Evolutionary conservation across 1,140 invertebrate species (phyloP), one percentile per base, ranked within the genome.

Genomic region (Aculops lycopersici): DNA sequence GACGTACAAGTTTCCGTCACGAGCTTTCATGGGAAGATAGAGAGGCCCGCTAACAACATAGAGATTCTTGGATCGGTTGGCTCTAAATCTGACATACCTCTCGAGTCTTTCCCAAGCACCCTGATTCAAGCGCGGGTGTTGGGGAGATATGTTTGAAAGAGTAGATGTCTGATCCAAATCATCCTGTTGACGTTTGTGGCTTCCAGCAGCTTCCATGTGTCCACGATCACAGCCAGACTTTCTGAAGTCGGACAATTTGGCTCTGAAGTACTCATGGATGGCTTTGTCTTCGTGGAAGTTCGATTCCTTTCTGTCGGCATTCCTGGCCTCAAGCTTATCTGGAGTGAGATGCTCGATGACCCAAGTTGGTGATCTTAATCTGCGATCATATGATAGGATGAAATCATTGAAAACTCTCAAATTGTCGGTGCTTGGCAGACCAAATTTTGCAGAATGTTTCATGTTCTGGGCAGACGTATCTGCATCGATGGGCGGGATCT

Each of bases 171-270:
- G 70, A 35, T 84, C 68, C 18, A 81, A 66, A 53, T 78, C 68
- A 48, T 67, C 67, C 53, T 90, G 80, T 46, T 62, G 55, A 2
- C 66, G 49, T 39, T 70, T 67, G 54, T 97, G 86, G 61, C 95
- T 97, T 0, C 79, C 84, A 14, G 88, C 88, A 13, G 90, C 83
- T n/a, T 88, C 90, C 55, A 98, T 64, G 59, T 97, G 90, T 0
- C 90, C 90, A 43, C 75, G 60, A 58, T 98, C 90, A 60, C 77
- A 97, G 0, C 86, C 86, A 49, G 76, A 84, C 1, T 68, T 60
- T 52, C 72, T 72, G 53, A 88, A 97, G 59, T 97, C 90, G 39
- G 62, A 60, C 58, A 92, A 92, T 14, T 70, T 67, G 1, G 84
- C 70, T 83, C 31, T 68, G 64, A 66, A 94, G 79, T 48, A 92